A percentile compares a stretch with the other conserved stretches of the same genome.
These are phyloP conservation scores for Vanessa atalanta DNA, from an alignment of 1,140 invertebrate genomes.

Conservation along the genomic window DNA sequence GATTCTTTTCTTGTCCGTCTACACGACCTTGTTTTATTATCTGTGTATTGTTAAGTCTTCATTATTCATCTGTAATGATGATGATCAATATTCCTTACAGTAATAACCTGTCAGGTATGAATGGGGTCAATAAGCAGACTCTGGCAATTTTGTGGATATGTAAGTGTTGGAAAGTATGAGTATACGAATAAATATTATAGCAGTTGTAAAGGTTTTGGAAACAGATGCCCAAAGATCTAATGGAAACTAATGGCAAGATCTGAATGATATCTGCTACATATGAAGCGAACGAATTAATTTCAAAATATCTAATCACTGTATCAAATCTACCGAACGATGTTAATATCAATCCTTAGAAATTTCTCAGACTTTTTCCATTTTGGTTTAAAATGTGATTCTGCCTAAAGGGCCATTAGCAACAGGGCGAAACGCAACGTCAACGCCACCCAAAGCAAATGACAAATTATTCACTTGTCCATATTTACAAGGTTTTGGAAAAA, in stretches of 20 bases:
- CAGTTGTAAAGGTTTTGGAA: neutral
- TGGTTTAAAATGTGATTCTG: conserved; percentile 28
- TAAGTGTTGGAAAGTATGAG: too few species aligned
- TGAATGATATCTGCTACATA: neutral
- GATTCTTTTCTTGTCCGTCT: conserved; percentile 23
- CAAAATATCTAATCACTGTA: neutral
- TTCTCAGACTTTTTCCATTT: conserved; percentile 18
- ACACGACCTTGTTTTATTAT: conserved; percentile 1
- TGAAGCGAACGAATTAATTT: neutral
- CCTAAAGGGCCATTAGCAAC: conserved; percentile 64
- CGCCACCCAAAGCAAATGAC: conserved; percentile 65
- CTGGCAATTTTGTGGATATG: too few species aligned
- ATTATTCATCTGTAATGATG: neutral
- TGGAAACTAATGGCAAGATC: neutral
- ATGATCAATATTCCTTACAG: too few species aligned
- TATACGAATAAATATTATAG: too few species aligned
- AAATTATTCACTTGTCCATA: conserved; percentile 68
- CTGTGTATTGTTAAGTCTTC: neutral
- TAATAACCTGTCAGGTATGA: too few species aligned
- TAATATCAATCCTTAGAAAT: conserved; percentile 2
- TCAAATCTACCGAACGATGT: conserved; percentile 7
- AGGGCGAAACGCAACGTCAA: conserved; percentile 64
- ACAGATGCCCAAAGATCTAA: neutral
- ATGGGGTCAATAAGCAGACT: too few species aligned
- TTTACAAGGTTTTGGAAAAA: conserved; percentile 36